Evolutionary conservation across 2,113 vertebrate species (phyloP), one percentile per base, ranked within the genome.

Genomic region (Macquaria ambigua): DNA sequence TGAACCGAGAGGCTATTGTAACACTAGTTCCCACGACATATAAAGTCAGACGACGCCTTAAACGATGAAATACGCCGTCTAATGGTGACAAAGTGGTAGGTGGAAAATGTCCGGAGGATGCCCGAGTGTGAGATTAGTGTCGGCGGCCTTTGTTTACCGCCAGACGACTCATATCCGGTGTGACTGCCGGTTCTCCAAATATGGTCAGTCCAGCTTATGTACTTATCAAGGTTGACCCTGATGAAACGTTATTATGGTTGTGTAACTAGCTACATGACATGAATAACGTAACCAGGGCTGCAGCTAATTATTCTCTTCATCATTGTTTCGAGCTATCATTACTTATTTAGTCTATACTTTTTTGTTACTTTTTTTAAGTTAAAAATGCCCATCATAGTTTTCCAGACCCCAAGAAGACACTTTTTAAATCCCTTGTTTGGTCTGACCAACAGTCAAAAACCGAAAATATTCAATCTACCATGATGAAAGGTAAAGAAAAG

Each of bases 101-200:
- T 23, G 68, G 21, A 18, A 80, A 56, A n/a, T 43, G 31, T 72
- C 52, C n/a, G 50, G 55, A 52, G 79, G 82, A 82, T 70, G 15
- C 75, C 63, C 0, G 77, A 75, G 58, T 20, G 70, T 77, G 68
- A 84, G 67, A 53, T 88, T 66, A 70, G 68, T 1, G 16, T 64
- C 48, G 7, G n/a, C 1, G 48, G 63, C 34, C 79, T 83, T 88
- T 82, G 87, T 90, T 87, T 74, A 48, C 70, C 8, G 37, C 4
- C 71, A 21, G 53, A 6, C 76, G 52, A 20, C 74, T 73, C 76
- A 53, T 2, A 28, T 85, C 83, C 83, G 72, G n/a, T 64, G 0
- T 12, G 11, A 28, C 46, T 18, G 28, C 10, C 74, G 16, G 25
- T 1, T 75, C 6, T 28, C 90, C 85, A 55, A 62, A 91, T 90